A percentile compares a stretch with the other conserved stretches of the same genome.
These are phyloP conservation scores for Drosophila multiciliata DNA, from an alignment of 2,888 invertebrate species.

Conservation along the genomic window DNA sequence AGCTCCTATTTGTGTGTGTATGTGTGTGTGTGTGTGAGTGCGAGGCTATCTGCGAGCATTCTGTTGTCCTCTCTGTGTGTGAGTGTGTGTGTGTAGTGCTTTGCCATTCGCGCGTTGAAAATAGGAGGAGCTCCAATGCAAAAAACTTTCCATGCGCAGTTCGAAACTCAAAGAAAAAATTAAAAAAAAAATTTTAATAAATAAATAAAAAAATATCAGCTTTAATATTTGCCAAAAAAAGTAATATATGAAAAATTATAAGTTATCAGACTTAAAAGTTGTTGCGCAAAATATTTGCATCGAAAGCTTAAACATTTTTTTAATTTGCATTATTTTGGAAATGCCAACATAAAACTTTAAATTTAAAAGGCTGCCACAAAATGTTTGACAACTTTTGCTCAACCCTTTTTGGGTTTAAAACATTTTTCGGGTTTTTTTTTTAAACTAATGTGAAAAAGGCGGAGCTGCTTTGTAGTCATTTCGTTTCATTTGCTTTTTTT, in stretches of 20 bases:
- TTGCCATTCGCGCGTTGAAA: conserved; percentile 82
- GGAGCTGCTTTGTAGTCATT: conserved; percentile 55
- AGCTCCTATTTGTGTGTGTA: conserved; percentile 55
- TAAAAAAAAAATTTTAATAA: conserved; percentile 4
- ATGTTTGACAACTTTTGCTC: conserved; percentile 11
- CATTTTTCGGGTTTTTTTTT: conserved; percentile 18
- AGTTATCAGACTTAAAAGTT: not conserved
- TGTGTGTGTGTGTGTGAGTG: conserved; percentile 37
- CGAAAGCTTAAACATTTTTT: not conserved
- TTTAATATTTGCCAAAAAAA: conserved; percentile 6
- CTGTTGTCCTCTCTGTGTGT: conserved; percentile 24
- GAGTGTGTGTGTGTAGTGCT: conserved; percentile 52
- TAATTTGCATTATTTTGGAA: not conserved
- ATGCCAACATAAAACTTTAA: conserved; percentile 21
- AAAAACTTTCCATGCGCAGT: conserved; percentile 77
- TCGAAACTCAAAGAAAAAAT: conserved; percentile 37
- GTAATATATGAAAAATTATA: not conserved
- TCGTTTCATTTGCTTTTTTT: conserved; percentile 3
- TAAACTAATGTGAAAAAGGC: conserved; percentile 74
- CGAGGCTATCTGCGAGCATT: conserved; percentile 34
- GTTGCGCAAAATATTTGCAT: not conserved
- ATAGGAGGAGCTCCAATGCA: conserved; percentile 81
- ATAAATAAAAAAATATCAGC: conserved; percentile 21
- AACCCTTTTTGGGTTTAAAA: conserved; percentile 33
- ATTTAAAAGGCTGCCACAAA: conserved; percentile 2